Conservation (phyloP, 2,797 vertebrate species). For the Nyctalus aviator region DNA sequence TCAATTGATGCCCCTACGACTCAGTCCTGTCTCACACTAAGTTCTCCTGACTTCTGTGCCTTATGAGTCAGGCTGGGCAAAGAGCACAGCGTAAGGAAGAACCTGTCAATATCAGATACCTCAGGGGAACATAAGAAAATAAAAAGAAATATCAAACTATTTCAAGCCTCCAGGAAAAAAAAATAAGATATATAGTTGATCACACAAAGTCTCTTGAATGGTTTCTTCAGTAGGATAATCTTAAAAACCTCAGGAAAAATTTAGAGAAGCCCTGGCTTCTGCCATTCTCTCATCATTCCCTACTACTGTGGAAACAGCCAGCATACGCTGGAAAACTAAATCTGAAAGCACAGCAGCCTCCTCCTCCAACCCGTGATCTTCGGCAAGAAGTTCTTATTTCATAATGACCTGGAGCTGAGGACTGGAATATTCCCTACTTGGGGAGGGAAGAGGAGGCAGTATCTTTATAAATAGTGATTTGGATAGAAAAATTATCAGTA, state of each 20-base stretch:
- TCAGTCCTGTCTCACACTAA: background rate
- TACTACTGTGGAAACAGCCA: fast-evolving
- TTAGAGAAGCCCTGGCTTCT: background rate
- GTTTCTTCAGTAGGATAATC: background rate
- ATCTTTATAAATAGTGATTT: background rate
- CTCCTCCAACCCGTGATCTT: background rate
- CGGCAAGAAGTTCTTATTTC: background rate
- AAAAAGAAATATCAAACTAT: conserved; percentile 52
- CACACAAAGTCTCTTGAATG: background rate
- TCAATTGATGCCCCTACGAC: conserved; percentile 7
- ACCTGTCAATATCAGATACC: background rate
- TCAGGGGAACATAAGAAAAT: conserved; percentile 44
- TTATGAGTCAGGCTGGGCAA: background rate
- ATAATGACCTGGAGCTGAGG: background rate
- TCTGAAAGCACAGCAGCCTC: background rate
- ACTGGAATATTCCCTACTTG: background rate
- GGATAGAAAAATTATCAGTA: background rate
- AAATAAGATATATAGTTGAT: background rate
- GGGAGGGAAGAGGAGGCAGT: background rate
- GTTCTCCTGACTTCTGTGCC: background rate
- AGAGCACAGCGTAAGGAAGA: conserved; percentile 11
- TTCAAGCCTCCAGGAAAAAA: background rate
- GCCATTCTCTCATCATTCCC: background rate
- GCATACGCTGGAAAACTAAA: background rate
- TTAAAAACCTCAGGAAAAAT: background rate